A percentile compares a stretch with the other conserved stretches of the same genome.
These are phyloP conservation scores for Serranus cabrilla DNA, from an alignment of 2,797 vertebrate genomes.

Conservation along the genomic window DNA sequence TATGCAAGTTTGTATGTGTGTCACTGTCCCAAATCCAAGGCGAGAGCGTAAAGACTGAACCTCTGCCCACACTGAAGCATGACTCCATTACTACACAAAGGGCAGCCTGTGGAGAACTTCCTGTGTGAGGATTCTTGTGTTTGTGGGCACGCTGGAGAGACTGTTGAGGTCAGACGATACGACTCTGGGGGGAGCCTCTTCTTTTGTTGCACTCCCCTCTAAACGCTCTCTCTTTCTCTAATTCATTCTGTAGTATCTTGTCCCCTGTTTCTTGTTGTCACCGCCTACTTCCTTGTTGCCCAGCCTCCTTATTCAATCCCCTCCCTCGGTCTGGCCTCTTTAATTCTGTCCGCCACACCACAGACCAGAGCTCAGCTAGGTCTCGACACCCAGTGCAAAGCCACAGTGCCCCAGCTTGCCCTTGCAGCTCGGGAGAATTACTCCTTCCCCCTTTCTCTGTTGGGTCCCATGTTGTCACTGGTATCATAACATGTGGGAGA, in stretches of 20 bases:
- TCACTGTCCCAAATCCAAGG: slow-evolving; percentile 80
- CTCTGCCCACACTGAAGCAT: slow-evolving; percentile 73
- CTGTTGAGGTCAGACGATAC: slow-evolving; percentile 70
- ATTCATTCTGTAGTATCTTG: slow-evolving; percentile 63
- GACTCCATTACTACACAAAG: slow-evolving; percentile 78
- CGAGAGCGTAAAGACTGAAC: slow-evolving; percentile 61
- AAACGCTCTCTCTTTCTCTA: slow-evolving; percentile 44
- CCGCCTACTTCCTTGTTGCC: slow-evolving; percentile 41
- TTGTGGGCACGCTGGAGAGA: slow-evolving; percentile 76
- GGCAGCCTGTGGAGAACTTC: slow-evolving; percentile 78
- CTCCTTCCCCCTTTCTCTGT: slow-evolving; percentile 39
- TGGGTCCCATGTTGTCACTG: slow-evolving; percentile 51
- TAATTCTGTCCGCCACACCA: slow-evolving; percentile 49
- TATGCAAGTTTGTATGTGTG: slow-evolving; percentile 66
- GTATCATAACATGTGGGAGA: slow-evolving; percentile 50
- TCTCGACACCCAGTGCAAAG: slow-evolving; percentile 67
- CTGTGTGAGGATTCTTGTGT: slow-evolving; percentile 81
- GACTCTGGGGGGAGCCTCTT: slow-evolving; percentile 62
- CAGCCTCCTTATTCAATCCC: slow-evolving; percentile 46
- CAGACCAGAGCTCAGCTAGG: slow-evolving; percentile 56
- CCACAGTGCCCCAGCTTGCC: slow-evolving; percentile 58
- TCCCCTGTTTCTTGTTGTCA: slow-evolving; percentile 53
- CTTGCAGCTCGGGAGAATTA: slow-evolving; percentile 47
- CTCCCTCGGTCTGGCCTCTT: slow-evolving; percentile 54
- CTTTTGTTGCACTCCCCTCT: slow-evolving; percentile 65